Evolutionary conservation across 1,140 invertebrate species (phyloP).

Genomic region (Brachionus rotundiformis): DNA sequence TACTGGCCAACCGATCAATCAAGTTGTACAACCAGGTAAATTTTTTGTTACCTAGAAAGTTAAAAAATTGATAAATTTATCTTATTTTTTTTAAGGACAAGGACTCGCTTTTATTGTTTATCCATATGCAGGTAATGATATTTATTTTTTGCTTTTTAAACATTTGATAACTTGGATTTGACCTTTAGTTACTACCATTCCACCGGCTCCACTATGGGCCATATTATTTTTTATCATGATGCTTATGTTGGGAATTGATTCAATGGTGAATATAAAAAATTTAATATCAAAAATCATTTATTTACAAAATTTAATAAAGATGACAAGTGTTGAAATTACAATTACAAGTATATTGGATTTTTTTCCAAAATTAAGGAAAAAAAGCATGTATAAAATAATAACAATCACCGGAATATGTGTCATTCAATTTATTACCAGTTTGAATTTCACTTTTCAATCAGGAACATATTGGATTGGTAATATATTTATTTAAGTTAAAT

Average conservation of each 20-base stretch:
- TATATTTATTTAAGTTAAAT: neutral
- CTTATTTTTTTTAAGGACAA: slow-evolving; percentile 43
- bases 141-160: no score
- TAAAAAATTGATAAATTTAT: slow-evolving; percentile 26
- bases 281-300: neutral
- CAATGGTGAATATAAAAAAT: neutral
- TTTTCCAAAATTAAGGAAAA: slow-evolving; percentile 66
- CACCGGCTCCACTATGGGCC: slow-evolving; percentile 53
- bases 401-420: slow-evolving; percentile 68
- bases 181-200: slow-evolving; percentile 50
- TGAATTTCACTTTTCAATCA: slow-evolving; percentile 69
- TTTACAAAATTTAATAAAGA: slow-evolving; percentile 64
- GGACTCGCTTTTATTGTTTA: slow-evolving; percentile 54
- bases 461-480: slow-evolving; percentile 39
- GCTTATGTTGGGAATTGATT: slow-evolving; percentile 54
- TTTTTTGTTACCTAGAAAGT: no score
- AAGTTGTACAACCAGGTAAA: slow-evolving; percentile 60
- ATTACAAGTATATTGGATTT: slow-evolving; percentile 73
- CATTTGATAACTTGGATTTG: no score
- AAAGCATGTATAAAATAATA: slow-evolving; percentile 63
- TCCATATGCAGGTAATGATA: slow-evolving; percentile 52
- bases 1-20: slow-evolving; percentile 57
- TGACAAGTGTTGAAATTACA: slow-evolving; percentile 74
- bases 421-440: slow-evolving; percentile 69
- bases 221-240: slow-evolving; percentile 54